Evolutionary conservation across 2,888 invertebrate genomes (phyloP), one percentile per base, ranked within the genome.

Genomic region (Synergus umbraculus): DNA sequence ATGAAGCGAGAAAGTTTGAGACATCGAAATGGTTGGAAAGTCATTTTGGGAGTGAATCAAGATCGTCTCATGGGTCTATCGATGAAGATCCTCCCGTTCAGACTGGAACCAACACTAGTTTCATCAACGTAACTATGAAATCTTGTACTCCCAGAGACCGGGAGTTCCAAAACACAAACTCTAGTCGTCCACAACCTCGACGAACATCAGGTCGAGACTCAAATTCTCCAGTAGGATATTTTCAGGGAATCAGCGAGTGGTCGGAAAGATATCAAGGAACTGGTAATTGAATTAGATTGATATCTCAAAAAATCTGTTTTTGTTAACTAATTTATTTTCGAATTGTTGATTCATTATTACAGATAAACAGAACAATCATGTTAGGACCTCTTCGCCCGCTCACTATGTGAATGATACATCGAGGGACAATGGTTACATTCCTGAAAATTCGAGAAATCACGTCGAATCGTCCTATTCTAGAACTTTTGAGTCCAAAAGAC

Each of bases 1-100:
- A 97, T 92, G 96, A 97, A 91, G 97, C 97, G 8, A 94, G 97
- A 81, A 97, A 97, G 92, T 96, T 96, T 85, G 97, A 97, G 93
- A 97, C 97, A 0, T 97, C 96, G 83, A 97, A 97, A 93, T 97
- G 97, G 97, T 93, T 97, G 78, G 97, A 97, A 89, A 96, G 96
- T 89, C 97, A 98, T 91, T 97, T 98, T 90, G 97, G 97, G 76
- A 97, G 96, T 90, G 97, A 97, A 83, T 97, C 97, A 2, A 94
- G 95, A 15, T 96, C 96, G 0, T 96, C 97, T 0, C 95, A 95
- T 86, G 95, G 95, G 85, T 96, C 96, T 13, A 93, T 95, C 78
- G 94, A 95, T 10, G 94, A 94, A 83, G 95, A 95, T 85, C 89
- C 89, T 93, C 88, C 95, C 93, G 84, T 95, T 94, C 84, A 92